Evolutionary conservation across 2,113 vertebrate genomes (phyloP), one percentile per base, ranked within the genome.

Genomic region (Agelaius tricolor): DNA sequence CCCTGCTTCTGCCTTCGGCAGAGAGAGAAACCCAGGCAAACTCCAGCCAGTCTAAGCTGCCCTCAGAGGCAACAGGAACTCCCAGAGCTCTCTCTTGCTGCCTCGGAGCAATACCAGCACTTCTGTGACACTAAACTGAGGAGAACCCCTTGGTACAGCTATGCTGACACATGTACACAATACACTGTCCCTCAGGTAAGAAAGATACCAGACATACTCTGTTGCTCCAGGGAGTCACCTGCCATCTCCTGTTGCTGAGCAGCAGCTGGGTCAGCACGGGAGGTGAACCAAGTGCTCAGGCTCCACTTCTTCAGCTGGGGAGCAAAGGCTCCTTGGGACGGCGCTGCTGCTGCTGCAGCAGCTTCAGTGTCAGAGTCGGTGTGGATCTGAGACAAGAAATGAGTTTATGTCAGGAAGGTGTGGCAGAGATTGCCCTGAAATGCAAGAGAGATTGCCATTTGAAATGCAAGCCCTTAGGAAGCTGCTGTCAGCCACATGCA

Each of bases 341-440:
- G 98, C 98, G 18, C 37, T 20, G 98, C 98, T 89, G 98, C 98
- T 93, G 98, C 98, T 84, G 35, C 35, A 11, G 98, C 96, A 47
- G 98, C 98, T 88, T 99, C 98, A 90, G 98, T 97, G 80, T 98
- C 98, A 5, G 99, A 99, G 90, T 98, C 98, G 0, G 98, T 99
- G 73, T 99, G 99, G 96, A 59, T 35, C 57, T 35, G 57, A 15
- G 52, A 92, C 3, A 96, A 59, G 67, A 41, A 75, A 85, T 62
- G 23, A 63, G 26, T 62, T 9, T 21, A 10, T 35, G 58, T 95
- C 57, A 93, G 87, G 82, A 90, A 72, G 18, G 22, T 10, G 39
- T 43, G 61, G 39, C 47, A 61, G 71, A 84, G 41, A 31, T 26
- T 43, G 16, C 57, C 75, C 33, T 0, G 7, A 61, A 44, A 47